phyloP scores from a whole-genome alignment of 2,888 invertebrate genomes.

The Steinernema hermaphroditum region DNA sequence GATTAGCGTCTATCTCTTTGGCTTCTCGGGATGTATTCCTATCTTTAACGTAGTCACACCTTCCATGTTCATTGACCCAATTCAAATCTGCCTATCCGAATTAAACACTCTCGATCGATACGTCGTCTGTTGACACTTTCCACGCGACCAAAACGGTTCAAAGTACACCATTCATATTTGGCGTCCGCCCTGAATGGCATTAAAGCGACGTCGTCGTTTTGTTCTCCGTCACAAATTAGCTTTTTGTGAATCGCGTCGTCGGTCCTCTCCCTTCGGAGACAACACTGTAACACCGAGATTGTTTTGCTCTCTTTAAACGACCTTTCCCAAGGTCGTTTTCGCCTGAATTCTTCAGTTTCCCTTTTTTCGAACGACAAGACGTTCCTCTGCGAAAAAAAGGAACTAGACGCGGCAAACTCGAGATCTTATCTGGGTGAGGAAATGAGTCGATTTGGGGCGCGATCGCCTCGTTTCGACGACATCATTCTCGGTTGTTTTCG shows the following conservation, averaged over 20 bases:
- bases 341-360: not conserved
- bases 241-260: not conserved
- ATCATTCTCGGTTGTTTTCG: conserved; percentile 23
- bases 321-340: conserved; percentile 9
- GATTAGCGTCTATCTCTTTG: no score
- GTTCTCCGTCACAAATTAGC: not conserved
- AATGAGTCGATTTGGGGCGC: conserved; percentile 13
- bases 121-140: conserved; percentile 4
- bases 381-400: not conserved
- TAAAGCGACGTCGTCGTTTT: no score
- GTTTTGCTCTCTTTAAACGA: conserved; percentile 1
- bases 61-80: not conserved
- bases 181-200: conserved; percentile 5
- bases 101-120: not conserved
- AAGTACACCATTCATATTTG: conserved; percentile 14
- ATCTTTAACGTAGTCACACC: no score
- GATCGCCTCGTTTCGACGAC: conserved; percentile 13
- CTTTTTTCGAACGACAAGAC: not conserved
- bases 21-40: no score
- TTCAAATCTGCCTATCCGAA: not conserved
- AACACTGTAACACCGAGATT: not conserved
- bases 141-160: conserved; percentile 11
- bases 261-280: not conserved
- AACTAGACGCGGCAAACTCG: not conserved
- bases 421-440: conserved; percentile 17